phyloP scores from a whole-genome alignment of 2,888 invertebrate genomes.

The Napeogenes inachia region DNA sequence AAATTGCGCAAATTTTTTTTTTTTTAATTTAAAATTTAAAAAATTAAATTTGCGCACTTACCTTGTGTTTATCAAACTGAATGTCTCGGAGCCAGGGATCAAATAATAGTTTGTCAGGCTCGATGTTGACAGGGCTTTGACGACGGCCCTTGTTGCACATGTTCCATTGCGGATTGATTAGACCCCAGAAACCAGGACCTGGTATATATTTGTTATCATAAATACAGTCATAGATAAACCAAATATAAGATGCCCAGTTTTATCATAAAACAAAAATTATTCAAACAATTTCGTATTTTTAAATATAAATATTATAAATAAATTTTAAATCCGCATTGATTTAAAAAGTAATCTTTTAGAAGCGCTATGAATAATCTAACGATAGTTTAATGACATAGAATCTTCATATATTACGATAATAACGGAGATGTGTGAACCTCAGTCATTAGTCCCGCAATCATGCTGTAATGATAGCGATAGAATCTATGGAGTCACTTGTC shows the following conservation, averaged over 20 bases:
- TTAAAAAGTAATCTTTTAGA: neutral
- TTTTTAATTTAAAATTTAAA: too few species aligned
- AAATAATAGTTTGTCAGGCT: slow-evolving; percentile 94
- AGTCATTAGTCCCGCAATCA: slow-evolving; percentile 18
- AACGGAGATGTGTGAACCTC: slow-evolving; percentile 17
- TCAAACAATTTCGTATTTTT: too few species aligned
- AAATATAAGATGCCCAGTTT: neutral
- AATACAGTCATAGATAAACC: too few species aligned
- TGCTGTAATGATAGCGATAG: slow-evolving; percentile 19
- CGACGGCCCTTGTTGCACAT: slow-evolving; percentile 97
- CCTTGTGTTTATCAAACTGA: slow-evolving; percentile 95
- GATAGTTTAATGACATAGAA: slow-evolving; percentile 3
- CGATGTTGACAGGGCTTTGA: slow-evolving; percentile 98
- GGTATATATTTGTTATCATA: slow-evolving; percentile 28
- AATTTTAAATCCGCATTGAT: too few species aligned
- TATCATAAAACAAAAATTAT: neutral
- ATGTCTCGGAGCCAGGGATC: slow-evolving; percentile 95
- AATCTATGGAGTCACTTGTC: slow-evolving; percentile 19
- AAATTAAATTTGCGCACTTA: slow-evolving; percentile 65
- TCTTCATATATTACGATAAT: slow-evolving; percentile 20
- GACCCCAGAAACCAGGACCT: slow-evolving; percentile 99
- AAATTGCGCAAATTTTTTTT: too few species aligned
- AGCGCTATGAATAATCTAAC: neutral
- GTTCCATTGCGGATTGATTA: slow-evolving; percentile 98
- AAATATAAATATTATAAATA: too few species aligned